phyloP scores from a whole-genome alignment of 2,113 vertebrate species.

The Alectura lathami region DNA sequence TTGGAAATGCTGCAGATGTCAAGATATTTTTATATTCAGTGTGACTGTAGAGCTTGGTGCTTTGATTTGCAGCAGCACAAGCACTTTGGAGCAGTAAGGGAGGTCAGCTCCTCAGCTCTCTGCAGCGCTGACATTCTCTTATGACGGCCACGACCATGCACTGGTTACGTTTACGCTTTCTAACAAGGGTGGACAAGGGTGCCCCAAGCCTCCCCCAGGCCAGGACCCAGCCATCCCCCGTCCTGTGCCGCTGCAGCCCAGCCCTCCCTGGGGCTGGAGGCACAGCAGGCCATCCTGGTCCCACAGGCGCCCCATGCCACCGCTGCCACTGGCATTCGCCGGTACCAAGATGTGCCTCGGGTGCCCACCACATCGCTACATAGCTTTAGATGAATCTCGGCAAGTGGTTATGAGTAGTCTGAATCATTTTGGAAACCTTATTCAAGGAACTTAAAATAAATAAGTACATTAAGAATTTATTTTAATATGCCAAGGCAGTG shows the following conservation, averaged over 20 bases:
- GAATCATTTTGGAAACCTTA: neutral
- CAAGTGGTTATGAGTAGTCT: neutral
- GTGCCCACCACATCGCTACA: neutral
- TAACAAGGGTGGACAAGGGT: neutral
- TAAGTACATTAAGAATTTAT: neutral
- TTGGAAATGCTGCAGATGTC: neutral
- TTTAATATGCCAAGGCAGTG: neutral
- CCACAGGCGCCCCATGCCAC: neutral
- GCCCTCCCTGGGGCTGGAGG: neutral
- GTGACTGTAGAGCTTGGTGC: neutral
- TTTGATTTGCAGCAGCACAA: neutral
- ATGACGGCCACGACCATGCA: fast-evolving
- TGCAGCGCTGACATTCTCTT: neutral
- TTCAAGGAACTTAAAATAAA: neutral
- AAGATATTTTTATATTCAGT: neutral
- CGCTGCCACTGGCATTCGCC: neutral
- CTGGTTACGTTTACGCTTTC: fast-evolving
- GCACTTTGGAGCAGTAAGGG: neutral
- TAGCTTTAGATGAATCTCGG: neutral
- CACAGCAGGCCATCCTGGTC: neutral
- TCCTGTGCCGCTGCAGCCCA: neutral
- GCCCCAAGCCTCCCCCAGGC: neutral
- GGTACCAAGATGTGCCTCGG: neutral
- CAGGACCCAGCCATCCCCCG: neutral
- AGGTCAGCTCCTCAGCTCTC: neutral